These are phyloP conservation scores for Drosophila subsilvestris DNA, from an alignment of 2,888 invertebrate species.

Conservation along the genomic window DNA sequence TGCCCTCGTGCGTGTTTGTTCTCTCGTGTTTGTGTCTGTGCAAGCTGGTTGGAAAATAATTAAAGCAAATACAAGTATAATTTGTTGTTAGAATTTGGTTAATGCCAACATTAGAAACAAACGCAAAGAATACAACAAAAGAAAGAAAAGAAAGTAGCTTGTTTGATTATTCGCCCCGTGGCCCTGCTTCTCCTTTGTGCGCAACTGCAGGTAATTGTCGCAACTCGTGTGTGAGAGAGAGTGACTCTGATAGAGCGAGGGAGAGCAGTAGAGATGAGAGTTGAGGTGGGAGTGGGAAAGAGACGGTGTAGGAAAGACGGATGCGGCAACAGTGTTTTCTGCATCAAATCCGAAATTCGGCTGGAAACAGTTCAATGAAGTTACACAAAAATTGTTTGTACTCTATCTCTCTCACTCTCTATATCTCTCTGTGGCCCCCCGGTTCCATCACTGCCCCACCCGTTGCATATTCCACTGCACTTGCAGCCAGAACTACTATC, in stretches of 20 bases:
- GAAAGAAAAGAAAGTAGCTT: slow-evolving; percentile 26
- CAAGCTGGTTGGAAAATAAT: slow-evolving; percentile 65
- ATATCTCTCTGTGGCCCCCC: neutral
- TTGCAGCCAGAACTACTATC: slow-evolving; percentile 19
- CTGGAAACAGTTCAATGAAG: slow-evolving; percentile 50
- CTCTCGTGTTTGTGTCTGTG: slow-evolving; percentile 16
- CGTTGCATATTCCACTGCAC: slow-evolving; percentile 28
- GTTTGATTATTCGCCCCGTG: slow-evolving; percentile 35
- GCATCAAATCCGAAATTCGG: slow-evolving; percentile 40
- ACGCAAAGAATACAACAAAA: slow-evolving; percentile 36
- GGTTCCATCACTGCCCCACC: slow-evolving; percentile 20
- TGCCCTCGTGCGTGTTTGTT: slow-evolving; percentile 38
- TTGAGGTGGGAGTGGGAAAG: slow-evolving; percentile 1
- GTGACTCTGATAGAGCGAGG: slow-evolving; percentile 12
- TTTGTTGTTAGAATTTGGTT: slow-evolving; percentile 54
- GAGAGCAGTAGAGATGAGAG: neutral
- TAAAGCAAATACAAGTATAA: slow-evolving; percentile 68
- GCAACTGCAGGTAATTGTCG: slow-evolving; percentile 70
- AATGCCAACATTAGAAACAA: slow-evolving; percentile 22
- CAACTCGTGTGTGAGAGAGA: neutral
- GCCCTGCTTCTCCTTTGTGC: slow-evolving; percentile 56
- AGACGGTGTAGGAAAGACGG: slow-evolving; percentile 36
- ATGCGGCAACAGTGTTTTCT: slow-evolving; percentile 48
- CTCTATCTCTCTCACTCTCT: slow-evolving; percentile 9
- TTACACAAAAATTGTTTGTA: slow-evolving; percentile 36